Conservation (phyloP, 2,113 vertebrate genomes). For the Struthidea cinerea region DNA sequence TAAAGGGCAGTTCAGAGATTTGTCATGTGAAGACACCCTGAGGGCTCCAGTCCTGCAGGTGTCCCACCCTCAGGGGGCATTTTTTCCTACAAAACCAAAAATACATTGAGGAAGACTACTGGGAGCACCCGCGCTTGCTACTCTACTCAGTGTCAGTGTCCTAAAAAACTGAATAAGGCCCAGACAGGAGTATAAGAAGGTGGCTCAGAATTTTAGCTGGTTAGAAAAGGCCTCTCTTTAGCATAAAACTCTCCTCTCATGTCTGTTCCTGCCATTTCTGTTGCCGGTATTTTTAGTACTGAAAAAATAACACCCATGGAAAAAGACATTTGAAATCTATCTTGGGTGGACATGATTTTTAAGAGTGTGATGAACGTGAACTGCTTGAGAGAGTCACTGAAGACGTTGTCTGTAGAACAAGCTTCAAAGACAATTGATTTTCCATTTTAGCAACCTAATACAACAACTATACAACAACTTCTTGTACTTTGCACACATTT, state of each 20-base stretch:
- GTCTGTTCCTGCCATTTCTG: neutral
- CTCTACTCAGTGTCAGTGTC: neutral
- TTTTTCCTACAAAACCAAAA: neutral
- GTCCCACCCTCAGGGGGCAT: neutral
- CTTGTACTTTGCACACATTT: neutral
- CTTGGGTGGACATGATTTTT: neutral
- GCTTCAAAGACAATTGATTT: neutral
- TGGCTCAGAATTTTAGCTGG: neutral
- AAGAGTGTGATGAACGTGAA: rapidly evolving
- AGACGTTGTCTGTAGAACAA: neutral
- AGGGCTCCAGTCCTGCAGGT: neutral
- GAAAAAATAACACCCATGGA: neutral
- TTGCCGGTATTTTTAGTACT: neutral
- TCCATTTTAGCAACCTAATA: neutral
- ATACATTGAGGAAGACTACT: neutral
- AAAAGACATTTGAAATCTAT: neutral
- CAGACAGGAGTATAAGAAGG: neutral
- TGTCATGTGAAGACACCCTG: slow-evolving; percentile 7
- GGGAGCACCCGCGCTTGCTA: neutral
- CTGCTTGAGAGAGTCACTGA: neutral
- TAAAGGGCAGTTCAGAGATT: slow-evolving; percentile 70
- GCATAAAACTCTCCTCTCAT: neutral
- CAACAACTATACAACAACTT: neutral
- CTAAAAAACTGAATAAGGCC: neutral
- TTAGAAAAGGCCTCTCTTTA: neutral